Evolutionary conservation across 2,888 invertebrate genomes (phyloP), one percentile per base, ranked within the genome.

Genomic region (Scelioninae gen. 2): DNA sequence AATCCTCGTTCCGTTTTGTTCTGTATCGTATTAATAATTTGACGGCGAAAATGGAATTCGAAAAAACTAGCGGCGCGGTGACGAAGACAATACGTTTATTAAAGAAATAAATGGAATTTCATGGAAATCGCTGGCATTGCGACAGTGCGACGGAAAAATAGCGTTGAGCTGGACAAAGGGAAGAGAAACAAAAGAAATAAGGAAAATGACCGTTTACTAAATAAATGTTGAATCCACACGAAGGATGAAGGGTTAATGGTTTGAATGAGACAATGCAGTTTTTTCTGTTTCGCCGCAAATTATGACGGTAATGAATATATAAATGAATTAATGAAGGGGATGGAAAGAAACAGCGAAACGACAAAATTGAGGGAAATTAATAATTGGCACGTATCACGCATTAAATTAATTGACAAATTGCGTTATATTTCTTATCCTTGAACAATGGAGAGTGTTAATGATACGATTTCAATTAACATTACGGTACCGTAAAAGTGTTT

Each of bases 171-270:
- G 58, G n/a, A n/a, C n/a, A n/a, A n/a, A n/a, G n/a, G n/a, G n/a
- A n/a, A n/a, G n/a, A n/a, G n/a, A n/a, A n/a, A 16, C 10, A n/a
- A 57, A 67, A 19, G 46, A 67, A 58, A 67, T 50, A 58, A 58
- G 46, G 50, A 67, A 58, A 64, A 64, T 50, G 58, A 58, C 50
- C 57, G 43, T 58, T 67, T 58, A 41, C 67, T 67, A 58, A 67
- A 65, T 57, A 55, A 65, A 65, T 48, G 65, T 48, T 48, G 65
- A 57, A 39, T 57, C 41, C 65, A 15, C 53, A 57, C 41, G 57
- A 41, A 39, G 45, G 43, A 57, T 48, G 31, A 55, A 57, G 19
- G 57, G 48, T 13, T 39, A 39, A 41, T 10, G 25, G 48, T 31
- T 57, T 65, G 48, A 65, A 57, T 28, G 39, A 22, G 48, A 35